Percentiles rank a stretch among this genome's conserved stretches.
These are phyloP conservation scores for Tolmerus cingulatus DNA, from an alignment of 2,888 invertebrate species.

Conservation along the genomic window DNA sequence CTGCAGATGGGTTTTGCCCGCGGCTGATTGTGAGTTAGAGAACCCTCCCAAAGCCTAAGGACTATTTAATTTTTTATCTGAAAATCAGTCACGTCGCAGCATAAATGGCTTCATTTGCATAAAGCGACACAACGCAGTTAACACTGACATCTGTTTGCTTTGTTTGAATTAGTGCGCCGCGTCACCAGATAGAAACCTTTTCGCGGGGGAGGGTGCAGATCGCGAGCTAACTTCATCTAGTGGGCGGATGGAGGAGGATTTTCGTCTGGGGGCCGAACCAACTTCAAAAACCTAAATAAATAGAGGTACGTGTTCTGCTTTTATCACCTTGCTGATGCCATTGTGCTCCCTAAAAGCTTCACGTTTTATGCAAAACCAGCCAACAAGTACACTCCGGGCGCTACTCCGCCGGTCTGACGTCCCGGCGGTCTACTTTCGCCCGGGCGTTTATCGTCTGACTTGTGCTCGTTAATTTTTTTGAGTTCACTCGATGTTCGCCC, in stretches of 20 bases:
- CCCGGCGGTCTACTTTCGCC: constrained; percentile 45
- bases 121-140: constrained; percentile 34
- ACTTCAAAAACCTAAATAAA: constrained; percentile 46
- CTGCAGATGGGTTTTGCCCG: background rate
- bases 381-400: constrained; percentile 22
- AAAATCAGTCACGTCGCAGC: constrained; percentile 40
- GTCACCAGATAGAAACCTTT: background rate
- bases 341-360: constrained; percentile 39
- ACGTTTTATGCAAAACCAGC: constrained; percentile 45
- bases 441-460: constrained; percentile 27
- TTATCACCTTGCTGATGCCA: constrained; percentile 45
- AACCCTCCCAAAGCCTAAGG: background rate
- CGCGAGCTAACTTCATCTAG: background rate
- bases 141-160: constrained; percentile 48
- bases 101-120: constrained; percentile 30
- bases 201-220: background rate
- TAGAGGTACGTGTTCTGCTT: constrained; percentile 47
- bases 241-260: background rate
- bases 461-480: constrained; percentile 40
- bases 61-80: constrained; percentile 39
- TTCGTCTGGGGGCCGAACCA: background rate
- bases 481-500: constrained; percentile 11
- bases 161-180: constrained; percentile 44
- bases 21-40: background rate
- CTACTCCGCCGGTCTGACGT: constrained; percentile 1